phyloP scores from a whole-genome alignment of 2,113 vertebrate species.

The Aegithalos caudatus region DNA sequence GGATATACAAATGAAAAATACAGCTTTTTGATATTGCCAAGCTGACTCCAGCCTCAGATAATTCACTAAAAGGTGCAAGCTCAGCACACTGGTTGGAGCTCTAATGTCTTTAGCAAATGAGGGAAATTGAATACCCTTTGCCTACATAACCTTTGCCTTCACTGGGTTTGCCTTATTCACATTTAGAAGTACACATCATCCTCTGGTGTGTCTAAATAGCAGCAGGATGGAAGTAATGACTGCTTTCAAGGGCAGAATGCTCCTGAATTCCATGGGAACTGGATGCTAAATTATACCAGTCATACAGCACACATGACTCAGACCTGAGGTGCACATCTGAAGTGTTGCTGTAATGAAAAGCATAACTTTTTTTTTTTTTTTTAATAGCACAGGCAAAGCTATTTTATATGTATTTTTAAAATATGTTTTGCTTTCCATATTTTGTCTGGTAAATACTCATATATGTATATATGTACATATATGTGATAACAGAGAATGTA shows the following conservation, averaged over 20 bases:
- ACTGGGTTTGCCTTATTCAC: background rate
- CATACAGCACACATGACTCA: background rate
- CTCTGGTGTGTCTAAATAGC: slow-evolving; percentile 6
- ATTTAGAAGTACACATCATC: slow-evolving; percentile 1
- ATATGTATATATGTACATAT: background rate
- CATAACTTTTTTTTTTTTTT: background rate
- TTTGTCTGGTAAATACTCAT: background rate
- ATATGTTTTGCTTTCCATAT: background rate
- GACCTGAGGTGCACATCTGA: background rate
- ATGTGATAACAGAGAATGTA: background rate
- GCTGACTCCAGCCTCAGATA: background rate
- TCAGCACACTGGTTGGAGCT: background rate
- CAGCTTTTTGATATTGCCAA: background rate
- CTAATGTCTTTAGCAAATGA: slow-evolving; percentile 8
- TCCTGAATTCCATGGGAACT: background rate
- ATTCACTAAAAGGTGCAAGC: background rate
- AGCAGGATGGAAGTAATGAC: slow-evolving; percentile 32
- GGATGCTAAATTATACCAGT: background rate
- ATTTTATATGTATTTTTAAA: background rate
- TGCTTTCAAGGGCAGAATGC: slow-evolving; percentile 6
- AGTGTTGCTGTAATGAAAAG: background rate
- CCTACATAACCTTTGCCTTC: slow-evolving; percentile 17
- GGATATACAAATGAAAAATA: background rate
- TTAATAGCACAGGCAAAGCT: background rate
- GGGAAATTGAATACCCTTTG: background rate